Conservation (phyloP, 1,140 invertebrate species). For the Heliconius eleuchia region DNA sequence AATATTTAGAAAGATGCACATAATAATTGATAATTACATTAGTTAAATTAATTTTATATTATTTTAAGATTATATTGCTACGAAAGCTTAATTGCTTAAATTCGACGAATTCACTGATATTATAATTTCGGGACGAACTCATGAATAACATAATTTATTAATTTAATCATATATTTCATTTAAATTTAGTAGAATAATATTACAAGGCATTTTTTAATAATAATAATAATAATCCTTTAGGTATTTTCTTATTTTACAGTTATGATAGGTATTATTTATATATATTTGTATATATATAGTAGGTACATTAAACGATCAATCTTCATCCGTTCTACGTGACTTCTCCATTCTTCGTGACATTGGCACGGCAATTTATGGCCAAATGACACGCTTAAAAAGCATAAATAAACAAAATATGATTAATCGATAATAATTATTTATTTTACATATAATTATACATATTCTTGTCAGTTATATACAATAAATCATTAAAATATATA, state of each 20-base stretch:
- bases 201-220: background rate
- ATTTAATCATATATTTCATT: too few relatives aligned
- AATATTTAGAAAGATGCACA: background rate
- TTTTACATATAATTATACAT: background rate
- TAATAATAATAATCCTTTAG: too few relatives aligned
- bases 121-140: background rate
- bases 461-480: background rate
- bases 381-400: background rate
- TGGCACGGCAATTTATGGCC: background rate
- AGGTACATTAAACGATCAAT: background rate
- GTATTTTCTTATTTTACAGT: too few relatives aligned
- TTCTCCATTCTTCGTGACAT: constrained; percentile 1
- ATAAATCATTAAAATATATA: background rate
- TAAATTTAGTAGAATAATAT: background rate
- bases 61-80: background rate
- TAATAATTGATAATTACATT: background rate
- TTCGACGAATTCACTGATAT: background rate
- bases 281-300: too few relatives aligned
- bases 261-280: too few relatives aligned
- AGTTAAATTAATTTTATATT: background rate
- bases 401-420: background rate
- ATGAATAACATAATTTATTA: background rate
- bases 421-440: background rate
- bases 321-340: background rate
- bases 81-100: background rate